Evolutionary conservation across 1,140 invertebrate genomes (phyloP), one percentile per base, ranked within the genome.

Genomic region (Diorhabda sublineata): DNA sequence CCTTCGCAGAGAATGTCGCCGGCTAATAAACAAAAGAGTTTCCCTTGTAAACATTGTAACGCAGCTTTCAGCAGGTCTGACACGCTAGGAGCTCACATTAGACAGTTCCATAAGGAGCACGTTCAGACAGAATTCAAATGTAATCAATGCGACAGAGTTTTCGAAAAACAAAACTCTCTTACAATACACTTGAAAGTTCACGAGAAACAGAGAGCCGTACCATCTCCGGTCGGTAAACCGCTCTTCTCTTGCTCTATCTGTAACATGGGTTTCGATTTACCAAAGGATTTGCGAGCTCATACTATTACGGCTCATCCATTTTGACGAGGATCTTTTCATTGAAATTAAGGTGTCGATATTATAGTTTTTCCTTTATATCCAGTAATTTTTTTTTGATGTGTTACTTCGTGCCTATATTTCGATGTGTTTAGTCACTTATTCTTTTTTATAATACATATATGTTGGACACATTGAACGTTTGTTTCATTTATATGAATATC

Each of bases 221-320:
- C 42, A 57, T 4, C 58, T 41, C 64, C 45, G 9, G 2, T 3
- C 3, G 45, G 52, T 2, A 73, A 67, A 41, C 68, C 70, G 7
- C 44, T 75, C 8, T 78, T 73, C 66, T 74, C 70, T 41, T 79
- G 78, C 68, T 78, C 78, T 5, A 76, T 79, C 66, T 79, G 78
- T 64, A 75, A 74, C 64, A 71, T 74, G 68, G 70, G 74, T 6
- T 79, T 79, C 67, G 71, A 74, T 61, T 70, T 76, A 68, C 73
- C 78, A 45, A 79, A 78, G 64, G 78, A 79, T 74, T 61, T 79
- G 45, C 72, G 77, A 43, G 73, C 70, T 52, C 78, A 79, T 68
- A 77, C 77, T 8, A 75, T 79, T 47, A 72, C 69, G 11, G 74
- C 76, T 11, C 78, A 79, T 75, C 78, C 78, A 9, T 79, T 79